Conservation (phyloP, 1,140 invertebrate genomes). For the Oryzaephilus surinamensis region DNA sequence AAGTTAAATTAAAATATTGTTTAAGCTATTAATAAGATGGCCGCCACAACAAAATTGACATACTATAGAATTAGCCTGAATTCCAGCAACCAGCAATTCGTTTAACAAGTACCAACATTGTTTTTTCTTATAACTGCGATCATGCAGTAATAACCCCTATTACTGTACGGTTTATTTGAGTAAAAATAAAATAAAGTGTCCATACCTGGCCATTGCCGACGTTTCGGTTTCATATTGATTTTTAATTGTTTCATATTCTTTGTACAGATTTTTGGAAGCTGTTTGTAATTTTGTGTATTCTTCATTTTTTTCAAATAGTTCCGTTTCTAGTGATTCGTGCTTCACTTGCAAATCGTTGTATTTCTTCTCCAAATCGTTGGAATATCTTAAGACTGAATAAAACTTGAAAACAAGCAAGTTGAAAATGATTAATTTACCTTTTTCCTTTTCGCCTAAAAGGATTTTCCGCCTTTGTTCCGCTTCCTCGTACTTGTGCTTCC, state of each 20-base stretch:
- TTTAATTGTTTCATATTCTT: constrained; percentile 61
- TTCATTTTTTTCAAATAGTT: constrained; percentile 48
- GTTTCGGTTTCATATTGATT: constrained; percentile 61
- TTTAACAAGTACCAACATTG: no score
- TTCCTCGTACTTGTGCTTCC: constrained; percentile 57
- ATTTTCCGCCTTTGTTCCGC: constrained; percentile 53
- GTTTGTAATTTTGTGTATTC: constrained; percentile 49
- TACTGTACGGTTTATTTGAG: no score
- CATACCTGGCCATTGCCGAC: constrained; percentile 53
- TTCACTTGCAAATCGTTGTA: constrained; percentile 46
- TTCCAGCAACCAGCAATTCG: no score
- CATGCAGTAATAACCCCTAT: no score
- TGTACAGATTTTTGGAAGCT: constrained; percentile 59
- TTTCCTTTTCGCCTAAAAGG: constrained; percentile 52
- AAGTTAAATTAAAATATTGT: no score
- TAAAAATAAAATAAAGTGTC: constrained; percentile 1
- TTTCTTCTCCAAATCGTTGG: constrained; percentile 48
- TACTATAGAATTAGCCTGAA: constrained; percentile 3
- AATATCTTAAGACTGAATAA: constrained; percentile 45
- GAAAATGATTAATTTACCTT: constrained; percentile 43
- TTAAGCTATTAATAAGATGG: no score
- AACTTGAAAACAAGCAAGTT: not conserved
- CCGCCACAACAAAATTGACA: no score
- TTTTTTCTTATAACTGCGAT: no score
- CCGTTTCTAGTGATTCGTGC: constrained; percentile 42